Base-by-base conservation (phyloP, 2,113 vertebrate genomes). In the Podarcis muralis region DNA sequence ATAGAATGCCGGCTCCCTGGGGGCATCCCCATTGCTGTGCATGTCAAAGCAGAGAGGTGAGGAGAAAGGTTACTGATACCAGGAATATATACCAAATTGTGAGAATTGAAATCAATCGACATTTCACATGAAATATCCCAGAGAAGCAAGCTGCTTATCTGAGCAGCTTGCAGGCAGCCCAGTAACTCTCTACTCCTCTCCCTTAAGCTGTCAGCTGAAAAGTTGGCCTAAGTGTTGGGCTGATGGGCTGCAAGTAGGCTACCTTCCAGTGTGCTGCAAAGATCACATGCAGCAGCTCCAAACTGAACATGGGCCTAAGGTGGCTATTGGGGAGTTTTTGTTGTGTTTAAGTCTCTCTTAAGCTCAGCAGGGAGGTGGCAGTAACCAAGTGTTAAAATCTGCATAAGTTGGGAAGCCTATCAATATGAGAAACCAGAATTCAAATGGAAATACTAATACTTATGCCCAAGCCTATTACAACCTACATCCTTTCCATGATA, bases 1-100 rank as follows among this genome's bases (percentile, higher is more conserved):
- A 32, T 20, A 74, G 5, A 15, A 35, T 0, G n/a, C 12, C 2
- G 5, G 71, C 13, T 35, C 0, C 12, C 32, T 1, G 0, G 59
- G 59, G 59, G 15, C 13, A 18, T 62, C 59, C 59, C 59, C 13
- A 18, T 62, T 4, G 12, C n/a, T 32, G 71, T 13, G 13, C 30
- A 18, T 74, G n/a, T 35, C n/a, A 74, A 25, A 74, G 13, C 13
- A 35, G 4, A 74, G 1, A 16, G 32, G n/a, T 15, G 13, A 32
- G 16, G 6, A 18, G 71, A 18, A n/a, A 74, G 71, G 16, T 30
- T 74, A 35, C 32, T 35, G n/a, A 74, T 16, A 32, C n/a, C 13
- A 74, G 71, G 12, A 12, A n/a, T 72, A n/a, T 53, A 11, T 53
- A 53, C 11, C 48, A 53, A 12, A 32, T 32, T n/a, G 23, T 72